phyloP scores from a whole-genome alignment of 1,140 invertebrate species.

The Triops longicaudatus region DNA sequence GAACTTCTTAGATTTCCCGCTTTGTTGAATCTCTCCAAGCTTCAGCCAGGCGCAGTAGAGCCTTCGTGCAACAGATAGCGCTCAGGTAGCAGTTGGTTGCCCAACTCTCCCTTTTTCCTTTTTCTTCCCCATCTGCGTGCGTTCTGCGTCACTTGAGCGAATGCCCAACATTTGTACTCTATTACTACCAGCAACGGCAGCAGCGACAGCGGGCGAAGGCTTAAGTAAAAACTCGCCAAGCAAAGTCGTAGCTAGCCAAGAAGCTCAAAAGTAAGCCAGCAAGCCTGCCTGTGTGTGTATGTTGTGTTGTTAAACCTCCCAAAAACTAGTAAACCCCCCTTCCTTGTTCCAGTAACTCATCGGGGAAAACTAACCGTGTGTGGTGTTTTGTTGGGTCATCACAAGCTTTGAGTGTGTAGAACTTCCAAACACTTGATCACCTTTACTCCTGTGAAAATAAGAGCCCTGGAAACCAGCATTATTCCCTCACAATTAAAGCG shows the following conservation, averaged over 20 bases:
- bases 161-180: not conserved
- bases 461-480: not conserved
- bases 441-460: no score
- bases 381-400: not conserved
- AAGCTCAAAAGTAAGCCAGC: not conserved
- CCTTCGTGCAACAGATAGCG: not conserved
- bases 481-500: not conserved
- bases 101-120: not conserved
- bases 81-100: not conserved
- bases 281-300: not conserved
- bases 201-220: not conserved
- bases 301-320: not conserved
- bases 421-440: no score
- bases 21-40: no score
- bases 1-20: no score
- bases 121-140: not conserved
- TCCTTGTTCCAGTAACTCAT: not conserved
- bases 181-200: not conserved
- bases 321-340: not conserved
- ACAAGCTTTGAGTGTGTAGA: no score
- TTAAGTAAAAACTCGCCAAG: not conserved
- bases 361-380: not conserved
- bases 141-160: not conserved
- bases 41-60: no score
- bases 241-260: conserved; percentile 5